Evolutionary conservation across 30 jellyfish, hydroid and myxozoan genomes (phyloP).

Genomic region (Pseudorhiza aurosa): DNA sequence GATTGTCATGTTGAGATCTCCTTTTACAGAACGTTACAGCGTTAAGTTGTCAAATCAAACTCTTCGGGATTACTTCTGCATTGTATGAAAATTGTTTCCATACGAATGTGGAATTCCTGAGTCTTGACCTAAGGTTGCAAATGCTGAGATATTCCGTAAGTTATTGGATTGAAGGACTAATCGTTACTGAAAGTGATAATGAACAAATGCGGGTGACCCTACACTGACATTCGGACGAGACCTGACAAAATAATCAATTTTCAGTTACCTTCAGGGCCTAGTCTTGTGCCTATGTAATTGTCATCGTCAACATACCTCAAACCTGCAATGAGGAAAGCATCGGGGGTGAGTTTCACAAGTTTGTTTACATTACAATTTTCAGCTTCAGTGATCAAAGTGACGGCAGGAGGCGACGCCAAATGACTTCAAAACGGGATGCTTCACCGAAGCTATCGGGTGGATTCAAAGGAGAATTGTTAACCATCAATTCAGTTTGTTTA

Average conservation of each 20-base stretch:
- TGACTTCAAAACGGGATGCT: too few species aligned
- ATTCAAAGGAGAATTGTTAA: too few species aligned
- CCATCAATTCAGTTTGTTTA: too few species aligned
- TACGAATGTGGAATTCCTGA: constrained; percentile 29
- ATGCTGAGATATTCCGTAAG: constrained; percentile 20
- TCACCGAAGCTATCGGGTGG: too few species aligned
- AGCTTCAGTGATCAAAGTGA: too few species aligned
- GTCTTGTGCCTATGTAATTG: constrained; percentile 46
- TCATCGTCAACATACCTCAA: constrained; percentile 53
- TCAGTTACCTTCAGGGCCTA: constrained; percentile 63
- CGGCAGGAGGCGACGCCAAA: too few species aligned
- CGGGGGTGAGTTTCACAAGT: too few species aligned
- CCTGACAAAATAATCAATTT: constrained; percentile 5
- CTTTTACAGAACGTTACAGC: neutral
- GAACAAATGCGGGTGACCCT: constrained; percentile 49
- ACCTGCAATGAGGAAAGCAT: too few species aligned
- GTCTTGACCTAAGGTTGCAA: constrained; percentile 57
- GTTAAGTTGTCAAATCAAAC: neutral
- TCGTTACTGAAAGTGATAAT: constrained; percentile 40
- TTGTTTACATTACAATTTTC: too few species aligned
- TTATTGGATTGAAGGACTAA: constrained; percentile 27
- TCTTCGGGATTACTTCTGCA: neutral
- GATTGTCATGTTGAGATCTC: neutral
- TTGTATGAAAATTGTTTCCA: neutral
- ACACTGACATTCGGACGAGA: constrained; percentile 7